Base-by-base conservation (phyloP, 2,797 vertebrate genomes). In the Adelosebastes latens region DNA sequence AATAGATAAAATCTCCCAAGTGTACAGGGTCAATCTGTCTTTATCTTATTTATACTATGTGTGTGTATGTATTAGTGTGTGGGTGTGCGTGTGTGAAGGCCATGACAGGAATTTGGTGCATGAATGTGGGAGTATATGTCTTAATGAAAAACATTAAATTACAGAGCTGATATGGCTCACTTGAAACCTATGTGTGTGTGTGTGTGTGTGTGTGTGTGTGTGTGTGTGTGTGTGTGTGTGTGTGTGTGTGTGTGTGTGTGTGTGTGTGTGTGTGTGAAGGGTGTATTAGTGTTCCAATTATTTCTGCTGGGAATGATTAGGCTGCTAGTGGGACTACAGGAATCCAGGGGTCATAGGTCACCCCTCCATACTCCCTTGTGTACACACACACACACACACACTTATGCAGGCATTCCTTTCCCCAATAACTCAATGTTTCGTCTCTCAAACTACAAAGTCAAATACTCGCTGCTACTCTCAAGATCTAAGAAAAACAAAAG, bases 291-390 rank as follows among this genome's bases (percentile, higher is more conserved):
- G 36, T 83, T 83, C 65, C 81, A 93, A 91, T 94, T 93, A 92
- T 92, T 91, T 94, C 87, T 89, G 84, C 92, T 92, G 89, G 86
- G 89, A 94, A 77, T 92, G 81, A 93, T 93, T 91, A 91, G 85
- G 79, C 90, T 89, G 64, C 88, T 42, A 62, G 83, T 86, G 83
- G 89, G 85, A 78, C 88, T 84, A 88, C 82, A 91, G 85, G 92
- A 91, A 93, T 93, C 90, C 75, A 72, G 34, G 14, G 90, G 86
- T 92, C 80, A 84, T 14, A 90, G 87, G 84, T 89, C 39, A 89
- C 25, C 36, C 62, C 86, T 86, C 85, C 72, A 78, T 71, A 84
- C 77, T 76, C 88, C 72, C 56, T 52, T 46, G 32, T 61, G 46
- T 64, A 18, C 60, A 53, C 63, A 58, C 77, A 77, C 8, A 18